Evolutionary conservation across 2,888 invertebrate species (phyloP).

Genomic region (Zhuqinia jingwanae): DNA sequence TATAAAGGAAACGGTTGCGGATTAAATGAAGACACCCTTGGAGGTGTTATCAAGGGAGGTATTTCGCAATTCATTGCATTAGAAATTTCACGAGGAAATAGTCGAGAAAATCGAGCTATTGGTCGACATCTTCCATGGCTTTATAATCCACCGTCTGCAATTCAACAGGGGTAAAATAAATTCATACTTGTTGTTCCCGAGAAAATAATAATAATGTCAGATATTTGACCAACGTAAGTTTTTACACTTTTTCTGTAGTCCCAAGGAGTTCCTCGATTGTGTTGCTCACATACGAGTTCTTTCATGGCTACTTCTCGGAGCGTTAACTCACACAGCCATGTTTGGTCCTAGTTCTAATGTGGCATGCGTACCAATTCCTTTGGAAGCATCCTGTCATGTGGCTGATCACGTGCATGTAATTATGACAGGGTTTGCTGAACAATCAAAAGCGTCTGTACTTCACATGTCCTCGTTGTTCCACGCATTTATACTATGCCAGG

Average conservation of each 20-base stretch:
- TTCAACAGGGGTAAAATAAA: constrained; percentile 88
- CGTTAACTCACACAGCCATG: constrained; percentile 93
- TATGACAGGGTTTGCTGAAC: constrained; percentile 98
- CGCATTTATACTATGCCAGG: constrained; percentile 98
- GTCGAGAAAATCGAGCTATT: constrained; percentile 90
- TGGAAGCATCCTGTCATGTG: constrained; percentile 97
- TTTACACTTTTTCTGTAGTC: too few species aligned
- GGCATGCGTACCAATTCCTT: constrained; percentile 91
- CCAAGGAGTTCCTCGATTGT: constrained; percentile 97
- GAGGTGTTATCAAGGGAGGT: constrained; percentile 97
- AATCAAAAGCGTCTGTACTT: constrained; percentile 93
- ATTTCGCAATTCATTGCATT: constrained; percentile 96
- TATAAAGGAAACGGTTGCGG: constrained; percentile 87
- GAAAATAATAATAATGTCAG: background rate
- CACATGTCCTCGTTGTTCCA: constrained; percentile 98
- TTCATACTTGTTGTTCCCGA: background rate
- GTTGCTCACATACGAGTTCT: constrained; percentile 95
- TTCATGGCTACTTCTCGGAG: constrained; percentile 97
- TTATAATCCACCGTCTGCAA: constrained; percentile 88
- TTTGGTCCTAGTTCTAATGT: constrained; percentile 83
- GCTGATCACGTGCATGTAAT: constrained; percentile 99
- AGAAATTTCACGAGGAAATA: constrained; percentile 94
- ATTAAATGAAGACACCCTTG: constrained; percentile 96
- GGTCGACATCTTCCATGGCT: constrained; percentile 95
- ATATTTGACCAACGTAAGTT: too few species aligned